Conservation (phyloP, 1,140 invertebrate genomes). For the Trypoxylus dichotomus region DNA sequence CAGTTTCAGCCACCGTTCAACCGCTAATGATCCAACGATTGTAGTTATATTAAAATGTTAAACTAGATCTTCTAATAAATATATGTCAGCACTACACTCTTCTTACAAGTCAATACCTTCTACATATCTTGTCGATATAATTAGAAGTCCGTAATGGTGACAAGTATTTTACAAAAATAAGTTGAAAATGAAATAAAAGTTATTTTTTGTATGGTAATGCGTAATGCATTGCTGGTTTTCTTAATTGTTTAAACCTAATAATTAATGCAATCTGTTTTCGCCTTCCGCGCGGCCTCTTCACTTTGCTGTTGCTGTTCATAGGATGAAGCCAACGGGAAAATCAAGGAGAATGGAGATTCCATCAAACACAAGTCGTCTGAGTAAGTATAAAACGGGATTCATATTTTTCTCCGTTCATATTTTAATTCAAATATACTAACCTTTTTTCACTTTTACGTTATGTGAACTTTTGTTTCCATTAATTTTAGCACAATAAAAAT, state of each 20-base stretch:
- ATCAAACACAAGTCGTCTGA: slow-evolving; percentile 57
- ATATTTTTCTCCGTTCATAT: too few species aligned
- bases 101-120: neutral
- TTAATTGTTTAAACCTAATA: slow-evolving; percentile 38
- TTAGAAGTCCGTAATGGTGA: slow-evolving; percentile 16
- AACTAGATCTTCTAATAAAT: slow-evolving; percentile 18
- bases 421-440: too few species aligned
- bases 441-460: too few species aligned
- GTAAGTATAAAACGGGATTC: slow-evolving; percentile 51
- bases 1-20: slow-evolving; percentile 30
- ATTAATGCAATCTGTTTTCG: slow-evolving; percentile 53
- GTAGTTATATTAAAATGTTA: slow-evolving; percentile 21
- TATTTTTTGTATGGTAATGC: slow-evolving; percentile 20
- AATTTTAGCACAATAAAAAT: too few species aligned
- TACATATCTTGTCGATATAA: neutral
- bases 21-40: slow-evolving; percentile 14
- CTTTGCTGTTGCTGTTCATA: slow-evolving; percentile 66
- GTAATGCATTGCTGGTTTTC: slow-evolving; percentile 26
- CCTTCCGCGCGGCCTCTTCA: slow-evolving; percentile 54
- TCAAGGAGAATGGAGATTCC: slow-evolving; percentile 61
- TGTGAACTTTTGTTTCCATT: too few species aligned
- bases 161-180: slow-evolving; percentile 18
- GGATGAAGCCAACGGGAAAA: slow-evolving; percentile 62
- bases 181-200: neutral
- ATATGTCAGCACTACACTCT: slow-evolving; percentile 19